phyloP scores from a whole-genome alignment of 2,888 invertebrate species.

The Idaea dimidiata region DNA sequence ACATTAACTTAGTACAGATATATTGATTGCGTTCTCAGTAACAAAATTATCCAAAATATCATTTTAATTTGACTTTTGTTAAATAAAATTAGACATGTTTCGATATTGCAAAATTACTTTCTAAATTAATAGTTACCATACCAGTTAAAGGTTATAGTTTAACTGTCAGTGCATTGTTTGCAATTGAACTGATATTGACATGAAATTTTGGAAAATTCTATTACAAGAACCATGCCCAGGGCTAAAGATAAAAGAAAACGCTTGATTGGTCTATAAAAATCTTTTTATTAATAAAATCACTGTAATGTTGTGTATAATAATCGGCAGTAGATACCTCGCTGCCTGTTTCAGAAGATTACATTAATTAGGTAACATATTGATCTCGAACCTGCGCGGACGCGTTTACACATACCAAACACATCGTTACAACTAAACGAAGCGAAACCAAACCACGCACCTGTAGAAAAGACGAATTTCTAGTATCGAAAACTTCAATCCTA shows the following conservation, averaged over 20 bases:
- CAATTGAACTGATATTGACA: background rate
- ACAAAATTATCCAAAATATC: too few species aligned
- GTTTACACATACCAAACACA: conserved; percentile 56
- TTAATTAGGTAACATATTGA: conserved; percentile 41
- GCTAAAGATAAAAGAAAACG: conserved; percentile 39
- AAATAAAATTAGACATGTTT: too few species aligned
- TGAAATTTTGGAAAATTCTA: background rate
- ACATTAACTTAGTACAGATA: too few species aligned
- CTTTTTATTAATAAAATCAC: conserved; percentile 73
- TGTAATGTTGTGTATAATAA: conserved; percentile 61
- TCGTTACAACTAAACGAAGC: conserved; percentile 64
- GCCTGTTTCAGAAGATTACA: conserved; percentile 47
- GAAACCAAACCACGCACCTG: conserved; percentile 40
- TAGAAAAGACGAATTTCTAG: too few species aligned
- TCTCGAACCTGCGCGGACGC: conserved; percentile 37
- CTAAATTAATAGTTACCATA: too few species aligned
- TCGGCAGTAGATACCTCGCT: conserved; percentile 37
- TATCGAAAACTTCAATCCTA: too few species aligned
- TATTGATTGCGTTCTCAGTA: too few species aligned
- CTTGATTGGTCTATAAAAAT: conserved; percentile 71
- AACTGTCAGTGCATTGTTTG: too few species aligned
- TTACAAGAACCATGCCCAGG: background rate
- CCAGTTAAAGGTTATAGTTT: too few species aligned
- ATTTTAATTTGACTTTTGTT: too few species aligned
- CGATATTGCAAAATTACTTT: too few species aligned